A percentile compares a stretch with the other conserved stretches of the same genome.
Conservation (phyloP, 1,140 invertebrate genomes). For the Cylas formicarius region DNA sequence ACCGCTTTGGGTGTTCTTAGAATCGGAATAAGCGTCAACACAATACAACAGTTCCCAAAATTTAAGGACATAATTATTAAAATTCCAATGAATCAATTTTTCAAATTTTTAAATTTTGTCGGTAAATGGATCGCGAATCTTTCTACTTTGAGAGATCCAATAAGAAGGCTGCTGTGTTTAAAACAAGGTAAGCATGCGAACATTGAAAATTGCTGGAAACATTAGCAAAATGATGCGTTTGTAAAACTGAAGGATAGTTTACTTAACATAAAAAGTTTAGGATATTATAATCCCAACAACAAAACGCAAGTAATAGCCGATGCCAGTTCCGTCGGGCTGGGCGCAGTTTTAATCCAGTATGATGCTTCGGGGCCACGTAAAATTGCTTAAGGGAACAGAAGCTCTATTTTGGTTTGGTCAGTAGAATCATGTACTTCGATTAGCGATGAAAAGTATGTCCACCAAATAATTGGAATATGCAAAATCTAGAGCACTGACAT, state of each 20-base stretch:
- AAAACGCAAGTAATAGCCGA: slow-evolving; percentile 40
- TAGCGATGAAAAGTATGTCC: slow-evolving; percentile 1
- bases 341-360: slow-evolving; percentile 30
- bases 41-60: too few relatives aligned
- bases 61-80: too few relatives aligned
- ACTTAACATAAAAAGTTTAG: slow-evolving; percentile 41
- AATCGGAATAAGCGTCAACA: too few relatives aligned
- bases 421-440: slow-evolving; percentile 11
- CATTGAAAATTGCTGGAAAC: slow-evolving; percentile 30
- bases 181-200: slow-evolving; percentile 4
- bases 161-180: slow-evolving; percentile 24
- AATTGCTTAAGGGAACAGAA: slow-evolving; percentile 37
- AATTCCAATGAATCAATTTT: too few relatives aligned
- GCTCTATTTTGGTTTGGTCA: slow-evolving; percentile 34
- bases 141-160: slow-evolving; percentile 29
- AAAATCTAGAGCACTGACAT: neutral
- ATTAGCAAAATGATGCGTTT: slow-evolving; percentile 22
- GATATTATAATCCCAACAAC: slow-evolving; percentile 34
- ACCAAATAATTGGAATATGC: neutral
- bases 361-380: slow-evolving; percentile 1
- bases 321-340: slow-evolving; percentile 42
- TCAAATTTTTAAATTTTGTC: slow-evolving; percentile 11
- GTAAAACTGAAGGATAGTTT: slow-evolving; percentile 6
- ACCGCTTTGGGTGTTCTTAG: too few relatives aligned
- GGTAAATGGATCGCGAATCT: slow-evolving; percentile 36